phyloP scores from a whole-genome alignment of 2,797 vertebrate genomes.

The Parambassis ranga region DNA sequence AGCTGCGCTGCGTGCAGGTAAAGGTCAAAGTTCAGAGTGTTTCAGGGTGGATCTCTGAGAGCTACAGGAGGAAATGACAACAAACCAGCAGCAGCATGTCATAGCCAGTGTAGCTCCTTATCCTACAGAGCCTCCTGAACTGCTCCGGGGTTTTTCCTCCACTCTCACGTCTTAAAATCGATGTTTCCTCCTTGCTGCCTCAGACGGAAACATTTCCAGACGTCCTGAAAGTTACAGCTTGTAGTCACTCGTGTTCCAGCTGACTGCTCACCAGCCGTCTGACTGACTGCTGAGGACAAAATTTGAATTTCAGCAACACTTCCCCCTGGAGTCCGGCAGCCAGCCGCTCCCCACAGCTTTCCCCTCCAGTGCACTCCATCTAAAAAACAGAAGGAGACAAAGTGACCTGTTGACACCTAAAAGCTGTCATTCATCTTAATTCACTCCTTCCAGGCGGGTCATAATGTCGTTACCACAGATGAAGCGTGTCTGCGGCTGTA shows the following conservation, averaged over 20 bases:
- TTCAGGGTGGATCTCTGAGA: too few species aligned
- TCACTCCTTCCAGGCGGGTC: neutral
- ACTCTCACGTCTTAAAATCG: neutral
- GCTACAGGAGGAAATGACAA: too few species aligned
- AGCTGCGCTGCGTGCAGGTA: too few species aligned
- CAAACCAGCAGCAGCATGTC: too few species aligned
- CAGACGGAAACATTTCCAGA: slow-evolving; percentile 1
- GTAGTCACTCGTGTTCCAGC: slow-evolving; percentile 30
- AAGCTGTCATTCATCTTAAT: slow-evolving; percentile 3
- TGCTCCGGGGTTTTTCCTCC: too few species aligned
- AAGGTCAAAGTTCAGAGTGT: too few species aligned
- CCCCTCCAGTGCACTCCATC: slow-evolving; percentile 13
- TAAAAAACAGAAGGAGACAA: neutral
- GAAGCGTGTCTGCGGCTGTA: neutral
- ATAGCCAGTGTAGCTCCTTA: too few species aligned
- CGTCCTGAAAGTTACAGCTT: slow-evolving; percentile 3
- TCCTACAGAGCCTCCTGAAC: too few species aligned
- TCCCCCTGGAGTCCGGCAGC: neutral
- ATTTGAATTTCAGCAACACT: slow-evolving; percentile 45
- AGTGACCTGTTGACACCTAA: slow-evolving; percentile 11
- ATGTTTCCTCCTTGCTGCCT: neutral
- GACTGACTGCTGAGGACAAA: slow-evolving; percentile 21
- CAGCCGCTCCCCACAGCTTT: slow-evolving; percentile 15
- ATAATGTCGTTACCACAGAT: neutral
- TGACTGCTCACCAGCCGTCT: slow-evolving; percentile 31